Base-by-base conservation (phyloP, 2,797 vertebrate species). In the Neosalanx taihuensis region DNA sequence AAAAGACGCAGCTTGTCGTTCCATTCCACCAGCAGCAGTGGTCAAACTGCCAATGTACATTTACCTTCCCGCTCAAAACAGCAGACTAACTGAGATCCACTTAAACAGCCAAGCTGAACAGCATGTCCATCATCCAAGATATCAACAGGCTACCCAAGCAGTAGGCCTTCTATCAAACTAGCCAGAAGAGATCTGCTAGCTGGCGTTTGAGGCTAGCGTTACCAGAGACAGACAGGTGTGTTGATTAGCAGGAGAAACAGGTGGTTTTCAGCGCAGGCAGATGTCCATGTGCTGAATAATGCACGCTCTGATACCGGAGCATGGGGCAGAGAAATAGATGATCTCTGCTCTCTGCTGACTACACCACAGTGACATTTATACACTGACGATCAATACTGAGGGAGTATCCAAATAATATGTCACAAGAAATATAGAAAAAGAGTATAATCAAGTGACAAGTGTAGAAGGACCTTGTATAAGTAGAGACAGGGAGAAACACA, bases 271-370 rank as follows among this genome's bases (percentile, higher is more conserved):
- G 79, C 72, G 72, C 73, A 69, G 82, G 81, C 81, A 85, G 84
- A 77, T 78, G 80, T 26, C 76, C 57, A 66, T 29, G 76, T 79
- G 2, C 9, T 90, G 80, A 85, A 90, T 92, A 85, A 90, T 86
- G 64, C 37, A 91, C 88, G 85, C 82, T 76, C 76, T 90, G 90
- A 89, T 85, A 89, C 83, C 74, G 83, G 89, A 91, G 89, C 74
- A 79, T 75, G 49, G 66, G 41, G 68, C 76, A 84, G 84, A 75
- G 88, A 86, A 85, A 74, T 17, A n/a, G 15, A 17, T 17, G 51
- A 17, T 18, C 7, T n/a, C 51, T 56, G 17, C 18, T 17, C 15
- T 56, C 51, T 17, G 7, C 9, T 13, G 41, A 12, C 41, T 46
- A 13, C 41, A 46, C 41, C 41, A 46, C 35, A 9, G 35, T 37